Conservation (phyloP, 1,140 invertebrate genomes). For the Prorops nasuta region DNA sequence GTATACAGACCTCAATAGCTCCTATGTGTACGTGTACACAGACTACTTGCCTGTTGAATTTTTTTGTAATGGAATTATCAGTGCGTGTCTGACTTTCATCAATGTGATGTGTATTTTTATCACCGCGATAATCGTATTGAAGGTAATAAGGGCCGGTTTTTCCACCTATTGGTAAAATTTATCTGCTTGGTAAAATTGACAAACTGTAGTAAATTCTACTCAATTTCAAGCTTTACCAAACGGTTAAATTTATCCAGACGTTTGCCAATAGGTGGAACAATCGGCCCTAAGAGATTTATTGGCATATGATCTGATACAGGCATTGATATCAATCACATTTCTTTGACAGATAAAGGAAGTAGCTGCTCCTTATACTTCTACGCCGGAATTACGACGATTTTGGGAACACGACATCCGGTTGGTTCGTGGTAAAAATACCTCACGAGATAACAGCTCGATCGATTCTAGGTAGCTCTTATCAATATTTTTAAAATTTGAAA, state of each 20-base stretch:
- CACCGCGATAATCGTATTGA: slow-evolving; percentile 76
- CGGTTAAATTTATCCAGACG: too few species aligned
- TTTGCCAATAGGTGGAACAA: too few species aligned
- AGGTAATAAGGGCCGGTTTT: slow-evolving; percentile 62
- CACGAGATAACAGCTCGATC: slow-evolving; percentile 44
- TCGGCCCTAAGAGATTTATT: too few species aligned
- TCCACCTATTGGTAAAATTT: too few species aligned
- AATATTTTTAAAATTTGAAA: too few species aligned
- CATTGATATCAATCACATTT: slow-evolving; percentile 1
- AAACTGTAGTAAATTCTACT: too few species aligned
- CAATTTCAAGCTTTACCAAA: too few species aligned
- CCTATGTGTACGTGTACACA: slow-evolving; percentile 67
- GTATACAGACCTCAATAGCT: slow-evolving; percentile 60
- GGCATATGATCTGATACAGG: too few species aligned
- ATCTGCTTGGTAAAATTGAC: too few species aligned
- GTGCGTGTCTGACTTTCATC: slow-evolving; percentile 75
- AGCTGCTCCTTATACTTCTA: slow-evolving; percentile 75
- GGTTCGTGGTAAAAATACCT: slow-evolving; percentile 63
- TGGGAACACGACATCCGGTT: slow-evolving; percentile 79
- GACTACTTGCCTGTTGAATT: slow-evolving; percentile 74
- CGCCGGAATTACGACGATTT: slow-evolving; percentile 71
- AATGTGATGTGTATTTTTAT: slow-evolving; percentile 85
- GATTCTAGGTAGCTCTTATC: slow-evolving; percentile 45
- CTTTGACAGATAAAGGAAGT: slow-evolving; percentile 76
- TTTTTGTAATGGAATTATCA: slow-evolving; percentile 75